Evolutionary conservation across 1,140 invertebrate genomes (phyloP), one percentile per base, ranked within the genome.

Genomic region (Brachionus calyciflorus): DNA sequence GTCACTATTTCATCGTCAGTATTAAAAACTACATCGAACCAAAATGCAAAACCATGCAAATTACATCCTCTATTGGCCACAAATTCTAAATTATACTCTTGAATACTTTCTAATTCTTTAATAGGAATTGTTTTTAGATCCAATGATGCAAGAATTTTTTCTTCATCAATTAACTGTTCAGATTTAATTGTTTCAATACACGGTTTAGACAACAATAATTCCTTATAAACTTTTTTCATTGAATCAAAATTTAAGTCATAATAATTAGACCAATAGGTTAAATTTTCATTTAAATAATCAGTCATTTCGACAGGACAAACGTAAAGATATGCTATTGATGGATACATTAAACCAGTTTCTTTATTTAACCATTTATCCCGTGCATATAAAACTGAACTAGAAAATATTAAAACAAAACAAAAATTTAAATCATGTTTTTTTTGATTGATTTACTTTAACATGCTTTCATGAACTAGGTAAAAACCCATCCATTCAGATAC

Each of bases 401-500:
- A 46, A 44, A 17, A 44, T 24, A 21, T 28, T 24, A 2, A 1
- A 69, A 44, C 19, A 30, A 48, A 33, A 40, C 30, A 1, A 30
- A 49, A 14, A 19, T 44, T 30, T 21, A 51, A 70, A 40, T 40
- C 12, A 1, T 1, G 6, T 3, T 1, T 41, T 28, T 9, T 82
- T 98, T 14, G 95, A 3, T 95, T 94, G 87, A 98, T 99, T 5
- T 94, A 97, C 87, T 99, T 96, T 78, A 99, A 86, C 96, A 99
- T 99, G 79, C 96, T 88, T 86, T 99, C 96, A 86, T 99, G 99
- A 82, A 97, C 97, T 10, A 99, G 87, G 95, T 99, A 99, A 82
- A 99, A 99, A 28, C 96, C 96, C 96, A 99, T 98, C 0, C 96
- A 96, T 86, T 99, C 96, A 12, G 94, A 98, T 77, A 99, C 94